Evolutionary conservation across 2,888 invertebrate species (phyloP).

Genomic region (Prosopocoilus inquinatus): DNA sequence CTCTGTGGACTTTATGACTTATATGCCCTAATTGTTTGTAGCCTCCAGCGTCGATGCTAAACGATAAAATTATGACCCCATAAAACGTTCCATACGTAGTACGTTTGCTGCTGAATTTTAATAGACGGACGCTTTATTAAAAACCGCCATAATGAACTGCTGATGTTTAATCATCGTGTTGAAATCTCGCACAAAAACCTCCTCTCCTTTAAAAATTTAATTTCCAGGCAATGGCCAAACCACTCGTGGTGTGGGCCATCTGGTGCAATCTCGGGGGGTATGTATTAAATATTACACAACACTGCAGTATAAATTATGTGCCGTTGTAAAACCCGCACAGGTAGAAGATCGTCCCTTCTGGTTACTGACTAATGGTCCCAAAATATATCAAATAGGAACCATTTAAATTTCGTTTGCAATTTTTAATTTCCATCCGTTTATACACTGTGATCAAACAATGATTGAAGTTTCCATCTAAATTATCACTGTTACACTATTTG

Average conservation of each 20-base stretch:
- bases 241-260: neutral
- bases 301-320: neutral
- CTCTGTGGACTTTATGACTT: constrained; percentile 11
- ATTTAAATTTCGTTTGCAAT: too few relatives aligned
- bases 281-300: neutral
- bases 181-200: too few relatives aligned
- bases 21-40: constrained; percentile 9
- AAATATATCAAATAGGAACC: neutral
- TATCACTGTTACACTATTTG: too few relatives aligned
- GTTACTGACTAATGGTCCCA: neutral
- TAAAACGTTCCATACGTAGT: neutral
- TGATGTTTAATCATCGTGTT: too few relatives aligned
- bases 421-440: too few relatives aligned
- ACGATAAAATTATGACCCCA: neutral
- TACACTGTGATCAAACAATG: too few relatives aligned
- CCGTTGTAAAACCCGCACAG: neutral
- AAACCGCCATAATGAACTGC: too few relatives aligned
- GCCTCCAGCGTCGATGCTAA: constrained; percentile 1
- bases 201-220: too few relatives aligned
- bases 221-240: too few relatives aligned
- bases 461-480: too few relatives aligned
- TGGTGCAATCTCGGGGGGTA: neutral
- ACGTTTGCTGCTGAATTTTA: too few relatives aligned
- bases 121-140: too few relatives aligned
- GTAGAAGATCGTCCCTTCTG: neutral